phyloP scores from a whole-genome alignment of 1,140 invertebrate genomes.

The Alviniconcha marisindica region DNA sequence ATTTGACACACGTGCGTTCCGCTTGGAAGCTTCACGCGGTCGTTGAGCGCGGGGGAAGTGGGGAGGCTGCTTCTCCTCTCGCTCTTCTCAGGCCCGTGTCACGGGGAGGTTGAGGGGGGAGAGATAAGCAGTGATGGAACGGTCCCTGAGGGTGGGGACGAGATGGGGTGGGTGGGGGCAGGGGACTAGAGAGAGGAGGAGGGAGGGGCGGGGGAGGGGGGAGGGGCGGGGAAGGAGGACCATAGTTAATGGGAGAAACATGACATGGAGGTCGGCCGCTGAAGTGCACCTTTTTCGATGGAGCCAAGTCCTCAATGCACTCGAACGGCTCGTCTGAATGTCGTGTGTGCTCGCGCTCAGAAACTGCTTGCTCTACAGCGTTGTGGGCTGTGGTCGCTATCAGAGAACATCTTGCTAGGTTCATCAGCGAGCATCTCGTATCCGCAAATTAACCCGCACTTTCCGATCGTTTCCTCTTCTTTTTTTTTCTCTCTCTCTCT shows the following conservation, averaged over 20 bases:
- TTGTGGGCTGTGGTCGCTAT: too few relatives aligned
- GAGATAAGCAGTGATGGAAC: conserved; percentile 22
- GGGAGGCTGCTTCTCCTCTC: not conserved
- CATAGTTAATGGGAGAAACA: not conserved
- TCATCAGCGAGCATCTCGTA: not conserved
- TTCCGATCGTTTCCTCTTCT: too few relatives aligned
- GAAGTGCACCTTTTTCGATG: not conserved
- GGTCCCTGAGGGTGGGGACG: not conserved
- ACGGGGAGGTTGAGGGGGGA: not conserved
- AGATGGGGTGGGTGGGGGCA: not conserved
- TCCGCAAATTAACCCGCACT: too few relatives aligned
- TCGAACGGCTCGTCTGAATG: not conserved
- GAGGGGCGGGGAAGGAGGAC: not conserved
- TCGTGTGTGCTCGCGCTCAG: not conserved
- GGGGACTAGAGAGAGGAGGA: not conserved
- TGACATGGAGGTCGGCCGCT: not conserved
- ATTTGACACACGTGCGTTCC: conserved; percentile 15
- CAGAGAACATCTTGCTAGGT: too few relatives aligned
- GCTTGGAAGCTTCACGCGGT: not conserved
- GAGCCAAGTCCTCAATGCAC: not conserved
- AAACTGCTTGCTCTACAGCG: not conserved
- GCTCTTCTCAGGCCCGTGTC: conserved; percentile 1
- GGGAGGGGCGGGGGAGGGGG: not conserved
- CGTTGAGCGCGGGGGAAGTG: not conserved
- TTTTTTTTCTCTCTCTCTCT: too few relatives aligned